Conservation (phyloP, 2,888 invertebrate species). For the Drosophila kambysellisi region DNA sequence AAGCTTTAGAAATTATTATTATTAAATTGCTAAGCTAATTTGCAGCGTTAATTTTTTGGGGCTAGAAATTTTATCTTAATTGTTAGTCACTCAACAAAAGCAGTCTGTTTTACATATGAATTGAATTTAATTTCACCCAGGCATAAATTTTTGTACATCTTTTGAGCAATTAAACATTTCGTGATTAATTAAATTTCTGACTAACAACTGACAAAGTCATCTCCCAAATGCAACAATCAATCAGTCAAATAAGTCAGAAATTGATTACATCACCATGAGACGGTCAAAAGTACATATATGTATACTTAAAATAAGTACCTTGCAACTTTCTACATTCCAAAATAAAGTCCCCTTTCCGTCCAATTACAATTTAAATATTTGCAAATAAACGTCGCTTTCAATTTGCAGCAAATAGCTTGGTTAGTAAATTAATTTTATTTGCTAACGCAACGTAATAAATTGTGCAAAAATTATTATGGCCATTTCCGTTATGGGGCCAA, state of each 20-base stretch:
- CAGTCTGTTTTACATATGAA: background rate
- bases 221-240: conserved; percentile 21
- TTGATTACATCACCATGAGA: conserved; percentile 38
- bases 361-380: conserved; percentile 59
- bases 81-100: background rate
- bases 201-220: conserved; percentile 27
- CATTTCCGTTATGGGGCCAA: conserved; percentile 69
- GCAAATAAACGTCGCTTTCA: conserved; percentile 55
- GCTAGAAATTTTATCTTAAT: background rate
- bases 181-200: conserved; percentile 31
- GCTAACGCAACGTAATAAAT: conserved; percentile 71
- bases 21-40: background rate
- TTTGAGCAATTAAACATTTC: conserved; percentile 1
- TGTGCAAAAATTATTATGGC: conserved; percentile 74
- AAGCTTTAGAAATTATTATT: background rate
- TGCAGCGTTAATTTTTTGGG: background rate
- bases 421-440: conserved; percentile 64
- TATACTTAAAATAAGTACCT: background rate
- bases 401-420: conserved; percentile 40
- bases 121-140: background rate
- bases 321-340: conserved; percentile 30
- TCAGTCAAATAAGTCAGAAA: conserved; percentile 26
- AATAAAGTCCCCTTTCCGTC: conserved; percentile 11
- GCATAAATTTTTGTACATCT: background rate
- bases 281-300: background rate